Base-by-base conservation (phyloP, 1,140 invertebrate genomes). In the Scaptomyza hsui region DNA sequence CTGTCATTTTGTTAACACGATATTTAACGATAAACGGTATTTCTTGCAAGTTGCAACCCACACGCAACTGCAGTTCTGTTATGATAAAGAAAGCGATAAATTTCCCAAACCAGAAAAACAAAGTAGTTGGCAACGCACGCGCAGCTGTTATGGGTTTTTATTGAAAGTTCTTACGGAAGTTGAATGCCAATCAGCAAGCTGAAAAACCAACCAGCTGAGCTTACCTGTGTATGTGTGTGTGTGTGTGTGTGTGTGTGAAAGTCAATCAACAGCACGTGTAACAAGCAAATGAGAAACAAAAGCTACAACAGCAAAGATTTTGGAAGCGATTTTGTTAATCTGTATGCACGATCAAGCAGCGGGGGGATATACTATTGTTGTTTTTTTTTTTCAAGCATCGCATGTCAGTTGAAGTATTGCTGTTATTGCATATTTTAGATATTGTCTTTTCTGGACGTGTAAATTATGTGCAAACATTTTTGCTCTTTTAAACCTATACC, bases 201-300 rank as follows among this genome's bases (percentile, higher is more conserved):
- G 3, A 19, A 35, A 37, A 15, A 19, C 19, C 19, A 55, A 16
- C 48, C 44, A 35, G 35, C 32, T 6, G 41, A 16, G 18, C 13
- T 16, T 10, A 24, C 4, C 24, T 24, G 4, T 1, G 32, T 9
- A 2, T 51, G 44, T 65, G 60, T 68, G 81, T 21, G 1, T 39
- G 24, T 64, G 82, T 26, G 24, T 49, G 44, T 71, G 60, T 68
- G 69, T 86, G 69, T 85, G 82, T 88, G 82, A 86, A 86, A 86
- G 77, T 88, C 70, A 86, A 86, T 86, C 78, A 88, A 88, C 82
- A 88, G 82, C 82, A 86, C 82, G 82, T 86, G 82, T 82, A 88
- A 78, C 70, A 37, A 45, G 41, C 64, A 62, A 69, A 65, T 1
- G n/a, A n/a, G n/a, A n/a, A n/a, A 15, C 24, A 57, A 55, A 69